phyloP scores from a whole-genome alignment of 2,113 vertebrate genomes.

The Halichoerus grypus region DNA sequence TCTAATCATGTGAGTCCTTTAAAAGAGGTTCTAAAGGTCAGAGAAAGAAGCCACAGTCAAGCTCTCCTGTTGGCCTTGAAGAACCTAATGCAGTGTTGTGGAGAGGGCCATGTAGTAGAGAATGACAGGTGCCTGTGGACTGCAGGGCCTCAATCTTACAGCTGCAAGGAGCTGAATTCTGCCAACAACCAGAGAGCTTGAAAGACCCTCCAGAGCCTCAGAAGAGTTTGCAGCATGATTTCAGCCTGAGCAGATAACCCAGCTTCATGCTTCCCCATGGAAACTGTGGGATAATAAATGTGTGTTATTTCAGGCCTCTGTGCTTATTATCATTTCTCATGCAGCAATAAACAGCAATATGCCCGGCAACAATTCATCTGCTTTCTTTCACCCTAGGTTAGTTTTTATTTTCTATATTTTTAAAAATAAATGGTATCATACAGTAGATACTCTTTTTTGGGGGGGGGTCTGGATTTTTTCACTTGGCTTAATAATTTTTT shows the following conservation, averaged over 20 bases:
- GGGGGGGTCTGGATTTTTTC: background rate
- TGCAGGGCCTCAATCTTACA: background rate
- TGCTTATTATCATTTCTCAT: background rate
- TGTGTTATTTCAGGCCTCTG: background rate
- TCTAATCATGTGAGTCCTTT: background rate
- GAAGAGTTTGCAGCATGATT: background rate
- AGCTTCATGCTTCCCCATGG: background rate
- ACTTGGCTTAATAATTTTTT: background rate
- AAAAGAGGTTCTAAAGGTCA: background rate
- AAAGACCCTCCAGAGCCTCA: background rate
- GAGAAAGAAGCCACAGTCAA: background rate
- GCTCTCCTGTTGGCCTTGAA: background rate
- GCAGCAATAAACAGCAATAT: background rate
- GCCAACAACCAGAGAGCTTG: background rate
- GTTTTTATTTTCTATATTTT: background rate
- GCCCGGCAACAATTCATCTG: background rate
- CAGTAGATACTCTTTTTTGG: background rate
- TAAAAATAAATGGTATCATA: background rate
- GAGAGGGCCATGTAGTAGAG: background rate
- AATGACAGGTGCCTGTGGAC: background rate
- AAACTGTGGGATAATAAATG: background rate
- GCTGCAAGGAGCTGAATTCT: background rate
- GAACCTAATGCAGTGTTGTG: background rate
- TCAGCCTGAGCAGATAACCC: background rate
- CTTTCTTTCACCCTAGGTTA: background rate